Evolutionary conservation across 2,113 vertebrate species (phyloP).

Genomic region (Lycocorax pyrrhopterus): DNA sequence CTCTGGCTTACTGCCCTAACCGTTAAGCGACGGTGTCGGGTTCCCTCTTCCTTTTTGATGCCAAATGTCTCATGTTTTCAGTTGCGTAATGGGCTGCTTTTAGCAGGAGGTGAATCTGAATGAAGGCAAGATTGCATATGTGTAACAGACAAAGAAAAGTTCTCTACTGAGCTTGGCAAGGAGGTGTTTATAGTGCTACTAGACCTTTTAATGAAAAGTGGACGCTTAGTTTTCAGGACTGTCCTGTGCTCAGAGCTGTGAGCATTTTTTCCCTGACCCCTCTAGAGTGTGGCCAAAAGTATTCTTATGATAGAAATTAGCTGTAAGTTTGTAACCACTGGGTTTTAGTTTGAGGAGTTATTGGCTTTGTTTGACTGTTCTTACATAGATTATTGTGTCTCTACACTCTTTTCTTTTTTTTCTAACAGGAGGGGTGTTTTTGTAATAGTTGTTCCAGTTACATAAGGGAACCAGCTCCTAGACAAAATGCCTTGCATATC

Average conservation of each 20-base stretch:
- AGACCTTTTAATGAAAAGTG: not conserved
- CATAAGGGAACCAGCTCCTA: not conserved
- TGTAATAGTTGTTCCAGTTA: not conserved
- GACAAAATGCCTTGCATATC: not conserved
- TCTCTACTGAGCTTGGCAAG: not conserved
- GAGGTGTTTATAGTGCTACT: not conserved
- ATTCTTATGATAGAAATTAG: not conserved
- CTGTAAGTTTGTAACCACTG: not conserved
- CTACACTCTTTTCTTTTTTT: not conserved
- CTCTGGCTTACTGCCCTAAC: not conserved
- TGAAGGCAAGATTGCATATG: not conserved
- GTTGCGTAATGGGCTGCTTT: not conserved
- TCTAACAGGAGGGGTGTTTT: not conserved
- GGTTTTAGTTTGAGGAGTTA: not conserved
- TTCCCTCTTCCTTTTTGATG: constrained; percentile 8
- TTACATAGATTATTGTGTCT: not conserved
- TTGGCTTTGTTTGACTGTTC: not conserved
- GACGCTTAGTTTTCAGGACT: not conserved
- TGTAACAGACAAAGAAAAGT: not conserved
- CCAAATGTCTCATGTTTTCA: not conserved
- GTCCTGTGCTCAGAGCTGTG: not conserved
- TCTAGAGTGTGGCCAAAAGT: not conserved
- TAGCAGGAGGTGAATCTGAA: not conserved
- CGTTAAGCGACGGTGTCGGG: not conserved
- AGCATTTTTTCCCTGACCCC: not conserved